A percentile compares a stretch with the other conserved stretches of the same genome.
Evolutionary conservation across 2,797 vertebrate genomes (phyloP).

Genomic region (Sebastes elongatus): DNA sequence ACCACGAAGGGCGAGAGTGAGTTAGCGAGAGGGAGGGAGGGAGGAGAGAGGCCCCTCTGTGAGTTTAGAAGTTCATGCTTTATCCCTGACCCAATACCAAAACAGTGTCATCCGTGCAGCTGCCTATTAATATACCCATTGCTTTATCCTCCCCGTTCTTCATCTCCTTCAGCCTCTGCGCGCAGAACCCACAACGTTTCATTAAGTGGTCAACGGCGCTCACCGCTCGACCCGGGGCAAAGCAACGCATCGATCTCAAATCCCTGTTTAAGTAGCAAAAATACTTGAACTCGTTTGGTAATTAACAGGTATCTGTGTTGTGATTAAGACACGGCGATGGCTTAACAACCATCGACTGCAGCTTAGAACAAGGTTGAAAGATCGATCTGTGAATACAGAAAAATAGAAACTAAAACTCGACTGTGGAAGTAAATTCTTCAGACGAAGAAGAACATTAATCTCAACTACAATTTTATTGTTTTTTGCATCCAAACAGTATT

Average conservation of each 20-base stretch:
- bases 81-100: slow-evolving; percentile 84
- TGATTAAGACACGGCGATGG: slow-evolving; percentile 81
- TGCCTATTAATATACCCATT: slow-evolving; percentile 79
- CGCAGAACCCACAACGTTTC: slow-evolving; percentile 63
- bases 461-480: background rate
- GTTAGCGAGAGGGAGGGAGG: slow-evolving; percentile 49
- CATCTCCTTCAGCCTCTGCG: slow-evolving; percentile 55
- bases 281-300: slow-evolving; percentile 84
- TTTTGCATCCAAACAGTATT: background rate
- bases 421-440: slow-evolving; percentile 22
- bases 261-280: slow-evolving; percentile 83
- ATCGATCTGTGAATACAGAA: slow-evolving; percentile 70
- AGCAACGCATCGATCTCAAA: slow-evolving; percentile 78
- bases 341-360: slow-evolving; percentile 83
- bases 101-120: slow-evolving; percentile 75
- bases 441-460: background rate
- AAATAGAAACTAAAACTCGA: slow-evolving; percentile 52
- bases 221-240: slow-evolving; percentile 57
- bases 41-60: slow-evolving; percentile 75
- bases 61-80: slow-evolving; percentile 88
- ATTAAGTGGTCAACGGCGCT: slow-evolving; percentile 75
- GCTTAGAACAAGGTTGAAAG: slow-evolving; percentile 80
- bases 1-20: slow-evolving; percentile 67
- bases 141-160: slow-evolving; percentile 73
- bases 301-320: slow-evolving; percentile 88